Conservation (phyloP, 2,797 vertebrate species). For the Poecilia wingei region DNA sequence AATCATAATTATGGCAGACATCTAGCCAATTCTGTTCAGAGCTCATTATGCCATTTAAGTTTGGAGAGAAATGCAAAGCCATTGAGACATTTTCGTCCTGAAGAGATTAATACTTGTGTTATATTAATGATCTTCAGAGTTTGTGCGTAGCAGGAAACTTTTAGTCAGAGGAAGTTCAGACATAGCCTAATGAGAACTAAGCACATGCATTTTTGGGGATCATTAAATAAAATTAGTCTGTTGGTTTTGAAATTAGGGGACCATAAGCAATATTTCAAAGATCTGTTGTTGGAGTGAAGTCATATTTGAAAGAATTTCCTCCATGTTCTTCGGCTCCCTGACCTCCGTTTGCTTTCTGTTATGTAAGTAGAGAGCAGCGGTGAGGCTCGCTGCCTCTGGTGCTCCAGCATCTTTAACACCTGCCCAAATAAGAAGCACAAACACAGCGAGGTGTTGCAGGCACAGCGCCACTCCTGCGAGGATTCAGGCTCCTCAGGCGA, state of each 20-base stretch:
- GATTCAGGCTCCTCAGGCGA: slow-evolving; percentile 22
- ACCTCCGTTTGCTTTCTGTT: slow-evolving; percentile 34
- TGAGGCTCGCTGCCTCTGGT: slow-evolving; percentile 13
- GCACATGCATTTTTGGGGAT: slow-evolving; percentile 28
- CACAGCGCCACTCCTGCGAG: slow-evolving; percentile 32
- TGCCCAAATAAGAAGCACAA: slow-evolving; percentile 39
- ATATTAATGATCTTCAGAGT: slow-evolving; percentile 13
- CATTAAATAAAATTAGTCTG: slow-evolving; percentile 49
- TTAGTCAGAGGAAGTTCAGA: slow-evolving; percentile 43
- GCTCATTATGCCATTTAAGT: not conserved
- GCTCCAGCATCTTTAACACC: slow-evolving; percentile 48
- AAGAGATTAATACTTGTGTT: not conserved
- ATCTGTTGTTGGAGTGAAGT: slow-evolving; percentile 20
- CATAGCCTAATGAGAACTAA: slow-evolving; percentile 34
- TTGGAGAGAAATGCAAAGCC: not conserved
- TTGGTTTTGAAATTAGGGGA: slow-evolving; percentile 50
- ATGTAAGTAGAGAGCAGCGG: slow-evolving; percentile 22
- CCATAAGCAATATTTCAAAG: slow-evolving; percentile 34
- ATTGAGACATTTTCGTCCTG: not conserved
- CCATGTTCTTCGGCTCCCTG: slow-evolving; percentile 3
- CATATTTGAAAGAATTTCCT: slow-evolving; percentile 17
- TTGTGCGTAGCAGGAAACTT: slow-evolving; percentile 22
- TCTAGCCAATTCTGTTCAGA: not conserved
- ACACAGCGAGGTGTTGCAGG: slow-evolving; percentile 33
- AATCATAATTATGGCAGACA: not conserved